Evolutionary conservation across 1,140 invertebrate species (phyloP), one percentile per base, ranked within the genome.

Genomic region (Brachionus sp.): DNA sequence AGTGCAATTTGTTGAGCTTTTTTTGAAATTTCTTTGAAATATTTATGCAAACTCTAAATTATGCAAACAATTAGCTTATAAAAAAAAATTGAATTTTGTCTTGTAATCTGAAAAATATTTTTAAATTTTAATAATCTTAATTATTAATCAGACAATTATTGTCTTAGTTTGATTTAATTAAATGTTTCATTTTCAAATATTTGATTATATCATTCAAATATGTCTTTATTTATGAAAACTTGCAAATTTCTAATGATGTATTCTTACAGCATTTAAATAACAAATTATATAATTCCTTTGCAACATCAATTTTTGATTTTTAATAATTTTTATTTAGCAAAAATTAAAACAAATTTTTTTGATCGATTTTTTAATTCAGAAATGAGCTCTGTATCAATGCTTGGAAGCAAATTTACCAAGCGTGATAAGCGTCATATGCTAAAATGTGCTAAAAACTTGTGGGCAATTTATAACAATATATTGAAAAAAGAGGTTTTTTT

Each of bases 301-400:
- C 50, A 16, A 33, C 25, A 66, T 33, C 66, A 37, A 39, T 39
- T 70, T 19, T 70, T 39, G 39, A 70, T 37, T 70, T 70, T 25
- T 70, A 35, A 19, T n/a, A 57, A 19, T 39, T 37, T 35, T 37
- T 70, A n/a, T 37, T 16, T 16, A 70, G 16, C n/a, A 39, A 70
- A 33, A 66, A 23, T 66, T 39, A 39, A 19, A 39, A 70, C 2
- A 39, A 70, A 70, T 4, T 39, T 12, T 12, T n/a, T 42, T 42
- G n/a, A 39, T 70, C 16, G 7, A 39, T 39, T 39, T 75, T 13
- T 44, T 23, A 75, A 46, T 9, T 25, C 33, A 66, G 29, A 46
- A 75, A 75, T 75, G 70, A 75, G 70, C 39, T 75, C 70, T 29
- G 16, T 75, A 75, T 75, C 70, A 75, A 75, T 75, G 70, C 70